Evolutionary conservation across 2,113 vertebrate genomes (phyloP), one percentile per base, ranked within the genome.

Genomic region (Nerophis ophidion): DNA sequence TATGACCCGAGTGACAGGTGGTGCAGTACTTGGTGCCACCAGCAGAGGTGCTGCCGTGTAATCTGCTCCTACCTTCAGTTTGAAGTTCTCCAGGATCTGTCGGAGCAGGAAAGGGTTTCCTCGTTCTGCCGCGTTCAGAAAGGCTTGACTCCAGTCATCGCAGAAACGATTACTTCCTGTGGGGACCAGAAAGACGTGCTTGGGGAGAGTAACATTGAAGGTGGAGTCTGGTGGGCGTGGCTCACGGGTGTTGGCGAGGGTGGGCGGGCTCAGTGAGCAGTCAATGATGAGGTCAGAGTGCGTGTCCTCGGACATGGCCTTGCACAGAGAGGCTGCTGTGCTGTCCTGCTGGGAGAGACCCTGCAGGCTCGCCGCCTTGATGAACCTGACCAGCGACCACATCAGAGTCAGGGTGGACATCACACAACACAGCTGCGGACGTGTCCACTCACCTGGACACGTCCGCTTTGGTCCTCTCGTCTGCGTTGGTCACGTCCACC

Each of bases 51-150:
- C 19, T 26, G 36, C 36, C 35, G 35, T 40, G 7, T 5, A 7
- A 40, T 44, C 6, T 44, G 3, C 10, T 12, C 40, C 40, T 46
- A 99, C 97, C 96, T 99, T 99, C 14, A 99, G 87, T 85, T 99
- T 99, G 84, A 99, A 98, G 89, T 98, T 99, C 82, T 99, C 97
- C 83, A 98, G 87, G 70, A 98, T 94, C 87, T 99, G 97, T 38
- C 88, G 81, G 70, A 97, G 92, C 70, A 98, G 89, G 86, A 98
- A 99, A 0, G 96, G 95, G 76, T 97, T 98, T 66, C 91, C 92
- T 0, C 89, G 91, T 82, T 97, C 95, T 5, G 91, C 84, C 8
- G 88, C 90, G 0, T 95, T 94, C 48, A 96, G 64, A 87, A 99
- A 98, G 1, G 95, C 92, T 44, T 92, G 93, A 87, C 91, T 93